These are phyloP conservation scores for Celastrina argiolus DNA, from an alignment of 2,888 invertebrate species.

Conservation along the genomic window DNA sequence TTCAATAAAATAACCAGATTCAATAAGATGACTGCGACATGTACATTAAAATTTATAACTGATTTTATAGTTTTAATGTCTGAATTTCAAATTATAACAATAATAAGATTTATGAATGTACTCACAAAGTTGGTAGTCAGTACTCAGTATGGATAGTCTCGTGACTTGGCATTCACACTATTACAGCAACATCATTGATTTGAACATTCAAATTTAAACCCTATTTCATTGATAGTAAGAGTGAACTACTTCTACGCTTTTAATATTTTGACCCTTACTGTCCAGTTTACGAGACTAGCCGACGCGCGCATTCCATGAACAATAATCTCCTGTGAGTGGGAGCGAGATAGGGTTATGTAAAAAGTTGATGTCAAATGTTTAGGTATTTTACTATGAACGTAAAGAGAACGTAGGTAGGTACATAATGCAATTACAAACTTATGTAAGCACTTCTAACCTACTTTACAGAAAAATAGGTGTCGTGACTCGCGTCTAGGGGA, in stretches of 20 bases:
- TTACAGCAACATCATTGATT: slow-evolving; percentile 35
- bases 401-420: slow-evolving; percentile 69
- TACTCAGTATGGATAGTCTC: slow-evolving; percentile 70
- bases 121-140: slow-evolving; percentile 73
- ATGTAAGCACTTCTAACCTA: slow-evolving; percentile 68
- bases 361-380: slow-evolving; percentile 76
- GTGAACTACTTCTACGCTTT: slow-evolving; percentile 29
- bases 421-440: slow-evolving; percentile 69
- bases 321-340: slow-evolving; percentile 64
- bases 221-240: slow-evolving; percentile 39
- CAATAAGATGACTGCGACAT: too few relatives aligned
- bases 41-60: background rate
- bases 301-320: slow-evolving; percentile 76
- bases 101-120: slow-evolving; percentile 70
- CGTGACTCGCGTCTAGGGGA: slow-evolving; percentile 35
- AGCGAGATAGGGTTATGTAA: slow-evolving; percentile 65
- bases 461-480: slow-evolving; percentile 47
- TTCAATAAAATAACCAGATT: too few relatives aligned
- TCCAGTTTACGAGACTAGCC: slow-evolving; percentile 66
- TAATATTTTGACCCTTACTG: slow-evolving; percentile 47
- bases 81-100: slow-evolving; percentile 39
- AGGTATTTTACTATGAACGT: slow-evolving; percentile 71
- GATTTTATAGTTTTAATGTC: slow-evolving; percentile 24
- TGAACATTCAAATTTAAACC: slow-evolving; percentile 43
- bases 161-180: slow-evolving; percentile 42